A percentile compares a stretch with the other conserved stretches of the same genome.
Evolutionary conservation across 2,888 invertebrate species (phyloP).

Genomic region (Allophyes oxyacanthae): DNA sequence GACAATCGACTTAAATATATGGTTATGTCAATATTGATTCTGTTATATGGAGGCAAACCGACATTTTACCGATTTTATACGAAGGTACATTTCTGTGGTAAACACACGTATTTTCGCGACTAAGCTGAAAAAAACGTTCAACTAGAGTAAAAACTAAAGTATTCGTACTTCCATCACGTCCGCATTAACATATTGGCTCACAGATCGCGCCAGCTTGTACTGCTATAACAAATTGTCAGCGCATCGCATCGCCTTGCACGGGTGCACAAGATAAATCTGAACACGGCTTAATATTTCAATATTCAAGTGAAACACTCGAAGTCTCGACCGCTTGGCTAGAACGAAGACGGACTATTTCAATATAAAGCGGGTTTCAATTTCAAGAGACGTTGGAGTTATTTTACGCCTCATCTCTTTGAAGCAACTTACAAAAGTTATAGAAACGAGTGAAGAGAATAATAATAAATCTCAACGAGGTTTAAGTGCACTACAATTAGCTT

Average conservation of each 20-base stretch:
- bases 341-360: conserved; percentile 29
- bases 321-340: conserved; percentile 11
- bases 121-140: background rate
- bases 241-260: conserved; percentile 23
- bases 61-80: too few relatives aligned
- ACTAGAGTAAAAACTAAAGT: too few relatives aligned
- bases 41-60: too few relatives aligned
- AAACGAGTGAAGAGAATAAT: conserved; percentile 9
- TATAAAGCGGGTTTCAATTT: conserved; percentile 42
- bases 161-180: conserved; percentile 25
- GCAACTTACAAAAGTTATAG: background rate
- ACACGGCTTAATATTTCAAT: conserved; percentile 47
- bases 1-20: too few relatives aligned
- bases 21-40: too few relatives aligned
- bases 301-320: conserved; percentile 42
- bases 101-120: too few relatives aligned
- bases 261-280: conserved; percentile 36
- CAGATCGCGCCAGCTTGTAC: conserved; percentile 33
- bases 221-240: conserved; percentile 22
- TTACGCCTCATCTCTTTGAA: conserved; percentile 17
- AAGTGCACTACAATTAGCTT: conserved; percentile 12
- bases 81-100: too few relatives aligned
- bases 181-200: conserved; percentile 39
- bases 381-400: conserved; percentile 37
- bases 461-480: background rate